Percentiles rank a stretch among this genome's conserved stretches.
Evolutionary conservation across 2,113 vertebrate genomes (phyloP).

Genomic region (Pollimyrus isidori): DNA sequence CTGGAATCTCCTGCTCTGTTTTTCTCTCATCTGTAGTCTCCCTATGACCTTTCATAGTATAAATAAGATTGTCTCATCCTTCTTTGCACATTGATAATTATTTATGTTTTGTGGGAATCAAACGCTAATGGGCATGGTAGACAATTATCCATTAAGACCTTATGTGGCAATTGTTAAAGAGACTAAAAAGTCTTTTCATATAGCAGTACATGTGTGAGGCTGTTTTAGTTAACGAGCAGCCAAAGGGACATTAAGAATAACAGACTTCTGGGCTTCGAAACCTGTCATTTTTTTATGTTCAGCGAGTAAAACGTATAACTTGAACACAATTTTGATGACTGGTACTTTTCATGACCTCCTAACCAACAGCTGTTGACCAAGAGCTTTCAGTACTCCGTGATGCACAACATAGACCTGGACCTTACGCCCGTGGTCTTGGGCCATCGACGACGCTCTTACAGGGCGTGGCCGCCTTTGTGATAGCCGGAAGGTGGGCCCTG

Average conservation of each 20-base stretch:
- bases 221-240: neutral
- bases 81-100: neutral
- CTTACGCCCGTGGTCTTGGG: neutral
- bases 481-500: neutral
- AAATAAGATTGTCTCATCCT: neutral
- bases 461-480: slow-evolving; percentile 6
- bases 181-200: neutral
- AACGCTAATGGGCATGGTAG: neutral
- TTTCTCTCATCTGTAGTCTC: neutral
- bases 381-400: neutral
- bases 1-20: neutral
- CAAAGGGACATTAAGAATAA: neutral
- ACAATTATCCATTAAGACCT: neutral
- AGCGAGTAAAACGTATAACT: neutral
- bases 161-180: neutral
- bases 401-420: neutral
- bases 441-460: neutral
- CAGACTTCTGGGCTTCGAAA: neutral
- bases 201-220: neutral
- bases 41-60: neutral
- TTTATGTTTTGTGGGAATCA: neutral
- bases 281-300: neutral
- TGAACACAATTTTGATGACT: neutral
- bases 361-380: neutral
- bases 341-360: neutral